A percentile compares a stretch with the other conserved stretches of the same genome.
Conservation (phyloP, 2,888 invertebrate species). For the Hybos culiciformis region DNA sequence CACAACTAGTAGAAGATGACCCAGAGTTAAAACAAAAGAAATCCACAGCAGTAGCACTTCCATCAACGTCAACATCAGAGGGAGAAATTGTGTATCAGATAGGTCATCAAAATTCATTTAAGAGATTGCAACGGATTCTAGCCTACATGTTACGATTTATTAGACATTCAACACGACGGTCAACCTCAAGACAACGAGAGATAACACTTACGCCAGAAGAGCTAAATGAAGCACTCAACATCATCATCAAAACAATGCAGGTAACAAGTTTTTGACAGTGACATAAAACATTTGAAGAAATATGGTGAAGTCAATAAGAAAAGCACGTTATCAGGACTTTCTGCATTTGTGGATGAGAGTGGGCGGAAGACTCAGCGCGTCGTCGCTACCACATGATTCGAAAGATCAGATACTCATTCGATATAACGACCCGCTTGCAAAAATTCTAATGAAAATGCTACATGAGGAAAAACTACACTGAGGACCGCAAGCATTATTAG, state of each 20-base stretch:
- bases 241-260: background rate
- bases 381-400: background rate
- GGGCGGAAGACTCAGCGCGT: slow-evolving; percentile 6
- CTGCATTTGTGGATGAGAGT: slow-evolving; percentile 13
- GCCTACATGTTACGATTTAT: background rate
- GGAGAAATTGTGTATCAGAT: background rate
- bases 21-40: too few species aligned
- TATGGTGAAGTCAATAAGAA: background rate
- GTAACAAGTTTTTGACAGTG: background rate
- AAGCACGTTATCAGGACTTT: background rate
- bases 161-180: too few species aligned
- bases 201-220: too few species aligned
- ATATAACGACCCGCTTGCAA: background rate
- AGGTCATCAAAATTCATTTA: background rate
- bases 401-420: background rate
- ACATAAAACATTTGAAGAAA: background rate
- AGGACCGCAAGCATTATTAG: slow-evolving; percentile 9
- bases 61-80: background rate
- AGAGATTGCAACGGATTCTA: background rate
- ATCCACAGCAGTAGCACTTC: too few species aligned
- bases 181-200: too few species aligned
- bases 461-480: slow-evolving; percentile 6
- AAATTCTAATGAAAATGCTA: background rate
- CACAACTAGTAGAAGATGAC: too few species aligned
- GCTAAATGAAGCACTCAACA: background rate